Base-by-base conservation (phyloP, 1,140 invertebrate species). In the Venturia canescens region DNA sequence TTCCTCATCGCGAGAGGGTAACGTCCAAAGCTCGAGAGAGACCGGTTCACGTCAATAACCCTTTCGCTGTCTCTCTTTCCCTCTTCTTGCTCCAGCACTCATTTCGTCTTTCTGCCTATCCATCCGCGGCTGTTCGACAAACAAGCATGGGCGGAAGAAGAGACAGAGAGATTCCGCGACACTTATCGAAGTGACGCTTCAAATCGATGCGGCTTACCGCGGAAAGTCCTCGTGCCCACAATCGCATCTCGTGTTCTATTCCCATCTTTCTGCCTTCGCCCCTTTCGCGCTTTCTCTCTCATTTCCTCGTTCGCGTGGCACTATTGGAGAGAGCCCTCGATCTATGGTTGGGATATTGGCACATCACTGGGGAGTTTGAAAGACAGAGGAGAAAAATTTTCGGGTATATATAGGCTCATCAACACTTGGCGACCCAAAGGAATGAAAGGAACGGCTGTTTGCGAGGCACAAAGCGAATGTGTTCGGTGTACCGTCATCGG, bases 131-230 rank as follows among this genome's bases (percentile, higher is more conserved):
- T 44, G 16, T 26, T 23, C 50, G 44, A 72, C 44, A 66, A 74
- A 80, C 38, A 50, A 71, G 72, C n/a, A 80, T 31, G 66, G 16
- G 53, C 29, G 66, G 71, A 71, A 34, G 26, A 72, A 23, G 71
- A 26, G 48, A 26, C 57, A 78, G 75, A 23, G 31, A 77, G 74
- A 74, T 67, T 78, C 21, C 48, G 53, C 48, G 72, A 76, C 72
- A 76, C 72, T 76, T 76, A 76, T 76, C 72, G 72, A 63, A 76
- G 72, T 76, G 72, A 76, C 72, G 72, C 2, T 31, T 76, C 15
- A 76, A 76, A 76, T 76, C 72, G 72, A 76, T 76, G 72, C 53
- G 72, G 72, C 53, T 76, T 76, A 76, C 72, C 72, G 72, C 72
- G 72, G 21, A 76, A 76, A 53, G 72, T 76, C 71, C 44, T 48